phyloP scores from a whole-genome alignment of 2,888 invertebrate species.

The Lepidochitona cinerea region DNA sequence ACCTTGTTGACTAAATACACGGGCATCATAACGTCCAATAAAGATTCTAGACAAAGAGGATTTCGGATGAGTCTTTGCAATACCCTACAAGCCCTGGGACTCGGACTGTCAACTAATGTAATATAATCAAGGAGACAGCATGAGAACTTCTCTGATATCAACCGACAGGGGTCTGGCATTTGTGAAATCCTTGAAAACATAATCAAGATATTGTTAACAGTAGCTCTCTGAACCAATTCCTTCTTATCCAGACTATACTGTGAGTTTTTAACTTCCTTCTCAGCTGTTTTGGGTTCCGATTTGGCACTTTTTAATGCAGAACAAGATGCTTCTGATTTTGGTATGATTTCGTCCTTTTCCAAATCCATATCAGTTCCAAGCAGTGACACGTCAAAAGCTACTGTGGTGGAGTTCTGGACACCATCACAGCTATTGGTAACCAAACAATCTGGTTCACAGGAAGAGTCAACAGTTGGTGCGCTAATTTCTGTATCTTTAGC shows the following conservation, averaged over 20 bases:
- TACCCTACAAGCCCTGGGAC: constrained; percentile 46
- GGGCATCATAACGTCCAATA: constrained; percentile 47
- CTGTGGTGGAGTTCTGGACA: neutral
- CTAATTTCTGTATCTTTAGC: neutral
- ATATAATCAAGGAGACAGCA: constrained; percentile 54
- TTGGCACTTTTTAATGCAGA: neutral
- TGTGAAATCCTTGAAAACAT: constrained; percentile 59
- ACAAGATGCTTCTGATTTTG: neutral
- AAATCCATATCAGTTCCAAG: too few species aligned
- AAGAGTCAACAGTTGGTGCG: too few species aligned
- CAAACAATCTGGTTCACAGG: neutral
- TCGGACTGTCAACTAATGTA: constrained; percentile 36
- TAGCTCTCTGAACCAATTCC: neutral
- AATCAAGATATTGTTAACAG: constrained; percentile 53
- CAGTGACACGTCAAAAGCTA: too few species aligned
- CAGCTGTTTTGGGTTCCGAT: neutral
- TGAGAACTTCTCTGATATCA: constrained; percentile 42
- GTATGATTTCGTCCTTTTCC: neutral
- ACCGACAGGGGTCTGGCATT: constrained; percentile 46
- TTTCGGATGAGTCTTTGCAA: constrained; percentile 54
- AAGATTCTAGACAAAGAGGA: constrained; percentile 50
- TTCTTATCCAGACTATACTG: neutral
- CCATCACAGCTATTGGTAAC: neutral
- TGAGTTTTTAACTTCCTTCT: neutral
- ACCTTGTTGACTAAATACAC: constrained; percentile 39